Conservation (phyloP, 1,140 invertebrate species). For the Dreissena polymorpha region DNA sequence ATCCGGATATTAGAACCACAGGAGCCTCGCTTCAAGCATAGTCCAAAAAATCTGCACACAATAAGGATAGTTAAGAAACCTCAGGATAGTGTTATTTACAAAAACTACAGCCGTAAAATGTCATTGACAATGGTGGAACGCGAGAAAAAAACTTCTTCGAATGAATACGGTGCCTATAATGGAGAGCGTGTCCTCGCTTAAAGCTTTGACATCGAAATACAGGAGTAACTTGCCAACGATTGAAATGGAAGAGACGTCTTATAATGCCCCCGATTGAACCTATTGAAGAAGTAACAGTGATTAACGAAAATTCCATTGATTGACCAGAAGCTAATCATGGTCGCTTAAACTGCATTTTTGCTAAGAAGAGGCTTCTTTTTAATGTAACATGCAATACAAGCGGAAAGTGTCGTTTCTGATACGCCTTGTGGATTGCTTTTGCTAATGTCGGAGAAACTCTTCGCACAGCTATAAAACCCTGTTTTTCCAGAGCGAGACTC, state of each 20-base stretch:
- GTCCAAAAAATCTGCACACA: constrained; percentile 75
- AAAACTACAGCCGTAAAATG: constrained; percentile 73
- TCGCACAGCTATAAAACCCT: too few relatives aligned
- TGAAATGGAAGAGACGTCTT: constrained; percentile 56
- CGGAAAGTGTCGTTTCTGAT: too few relatives aligned
- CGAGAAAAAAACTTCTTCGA: constrained; percentile 70
- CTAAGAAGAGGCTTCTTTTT: too few relatives aligned
- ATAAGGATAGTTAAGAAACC: constrained; percentile 72
- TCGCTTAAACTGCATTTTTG: too few relatives aligned
- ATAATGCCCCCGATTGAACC: background rate
- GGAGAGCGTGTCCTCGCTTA: constrained; percentile 59
- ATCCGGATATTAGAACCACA: constrained; percentile 73
- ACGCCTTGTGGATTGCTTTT: too few relatives aligned
- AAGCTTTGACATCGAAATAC: constrained; percentile 7
- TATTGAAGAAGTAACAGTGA: too few relatives aligned
- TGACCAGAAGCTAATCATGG: too few relatives aligned
- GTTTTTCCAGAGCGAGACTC: too few relatives aligned
- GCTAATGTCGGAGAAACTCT: too few relatives aligned
- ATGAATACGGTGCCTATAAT: constrained; percentile 73
- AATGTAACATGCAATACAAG: too few relatives aligned
- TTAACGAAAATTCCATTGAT: too few relatives aligned
- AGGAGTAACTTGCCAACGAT: constrained; percentile 35
- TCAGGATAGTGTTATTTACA: constrained; percentile 77
- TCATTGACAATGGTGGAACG: constrained; percentile 73
- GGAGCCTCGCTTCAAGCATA: constrained; percentile 70